Evolutionary conservation across 2,113 vertebrate species (phyloP).

Genomic region (Halichoerus grypus): DNA sequence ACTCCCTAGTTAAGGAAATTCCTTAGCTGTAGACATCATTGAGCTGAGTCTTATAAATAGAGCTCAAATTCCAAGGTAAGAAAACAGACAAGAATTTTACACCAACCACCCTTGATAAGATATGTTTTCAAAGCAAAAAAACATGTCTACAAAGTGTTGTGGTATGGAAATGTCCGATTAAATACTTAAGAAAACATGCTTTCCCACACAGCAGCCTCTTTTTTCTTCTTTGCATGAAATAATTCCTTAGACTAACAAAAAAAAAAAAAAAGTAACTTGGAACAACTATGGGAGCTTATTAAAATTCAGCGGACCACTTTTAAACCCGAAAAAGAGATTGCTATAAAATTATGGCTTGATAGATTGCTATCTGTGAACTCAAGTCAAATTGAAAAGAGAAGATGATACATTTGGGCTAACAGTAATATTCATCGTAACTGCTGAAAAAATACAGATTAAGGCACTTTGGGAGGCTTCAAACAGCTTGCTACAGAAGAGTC

Average conservation of each 20-base stretch:
- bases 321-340: constrained; percentile 83
- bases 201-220: constrained; percentile 67
- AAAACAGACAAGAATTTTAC: constrained; percentile 80
- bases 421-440: constrained; percentile 76
- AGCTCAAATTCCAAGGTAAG: constrained; percentile 78
- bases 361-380: constrained; percentile 79
- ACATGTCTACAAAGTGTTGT: constrained; percentile 72
- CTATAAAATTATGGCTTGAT: constrained; percentile 78
- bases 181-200: constrained; percentile 81
- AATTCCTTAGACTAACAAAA: constrained; percentile 63
- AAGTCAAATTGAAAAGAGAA: constrained; percentile 78
- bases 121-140: constrained; percentile 77
- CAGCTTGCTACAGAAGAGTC: constrained; percentile 76
- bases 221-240: constrained; percentile 39
- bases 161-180: constrained; percentile 67
- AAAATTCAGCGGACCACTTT: constrained; percentile 74
- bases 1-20: constrained; percentile 79
- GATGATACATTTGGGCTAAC: constrained; percentile 77
- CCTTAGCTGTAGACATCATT: constrained; percentile 75
- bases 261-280: constrained; percentile 61
- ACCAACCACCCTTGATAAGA: constrained; percentile 69
- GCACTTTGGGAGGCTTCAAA: constrained; percentile 82
- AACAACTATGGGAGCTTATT: constrained; percentile 71
- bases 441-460: constrained; percentile 78
- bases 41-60: constrained; percentile 63